phyloP scores from a whole-genome alignment of 2,113 vertebrate genomes.

The Artemisiospiza belli region DNA sequence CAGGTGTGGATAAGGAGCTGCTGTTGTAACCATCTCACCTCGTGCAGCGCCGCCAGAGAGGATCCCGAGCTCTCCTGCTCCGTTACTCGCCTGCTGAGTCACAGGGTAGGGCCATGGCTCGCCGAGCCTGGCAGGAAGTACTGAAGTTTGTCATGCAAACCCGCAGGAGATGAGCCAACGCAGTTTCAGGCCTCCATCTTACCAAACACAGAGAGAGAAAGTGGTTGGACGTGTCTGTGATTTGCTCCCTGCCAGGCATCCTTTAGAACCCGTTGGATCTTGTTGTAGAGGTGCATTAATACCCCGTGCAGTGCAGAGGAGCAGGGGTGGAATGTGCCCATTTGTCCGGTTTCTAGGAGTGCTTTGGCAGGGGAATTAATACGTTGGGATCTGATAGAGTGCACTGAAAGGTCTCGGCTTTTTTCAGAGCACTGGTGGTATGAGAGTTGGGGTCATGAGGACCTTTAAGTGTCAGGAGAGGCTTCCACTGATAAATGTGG shows the following conservation, averaged over 20 bases:
- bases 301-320: fast-evolving
- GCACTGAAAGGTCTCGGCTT: neutral
- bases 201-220: neutral
- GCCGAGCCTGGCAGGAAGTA: slow-evolving; percentile 23
- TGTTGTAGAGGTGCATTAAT: neutral
- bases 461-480: neutral
- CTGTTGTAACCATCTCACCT: neutral
- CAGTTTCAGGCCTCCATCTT: neutral
- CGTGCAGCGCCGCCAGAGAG: neutral
- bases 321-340: neutral
- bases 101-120: neutral
- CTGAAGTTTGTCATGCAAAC: neutral
- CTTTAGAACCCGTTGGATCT: neutral
- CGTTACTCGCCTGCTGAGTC: slow-evolving; percentile 70
- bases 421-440: neutral
- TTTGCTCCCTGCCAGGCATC: neutral
- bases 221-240: neutral
- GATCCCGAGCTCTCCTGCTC: neutral
- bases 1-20: neutral
- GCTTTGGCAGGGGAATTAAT: neutral
- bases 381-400: neutral
- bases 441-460: neutral
- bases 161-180: neutral
- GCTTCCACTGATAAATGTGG: neutral
- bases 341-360: neutral